These are phyloP conservation scores for Macrophya annulata DNA, from an alignment of 2,888 invertebrate species.

Conservation along the genomic window DNA sequence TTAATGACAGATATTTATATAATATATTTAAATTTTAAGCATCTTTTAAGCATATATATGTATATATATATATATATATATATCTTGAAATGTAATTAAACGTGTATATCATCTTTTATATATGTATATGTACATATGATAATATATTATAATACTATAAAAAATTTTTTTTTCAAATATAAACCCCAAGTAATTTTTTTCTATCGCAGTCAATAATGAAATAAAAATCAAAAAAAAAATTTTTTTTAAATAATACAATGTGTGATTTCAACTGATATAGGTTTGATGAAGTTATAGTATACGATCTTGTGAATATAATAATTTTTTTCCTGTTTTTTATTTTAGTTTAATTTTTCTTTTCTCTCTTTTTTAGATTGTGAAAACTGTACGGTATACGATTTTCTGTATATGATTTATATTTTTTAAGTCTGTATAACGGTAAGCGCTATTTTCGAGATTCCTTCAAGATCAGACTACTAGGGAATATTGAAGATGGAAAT, in stretches of 20 bases:
- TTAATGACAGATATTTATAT: slow-evolving; percentile 46
- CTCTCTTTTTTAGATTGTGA: not conserved
- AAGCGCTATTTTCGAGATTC: slow-evolving; percentile 13
- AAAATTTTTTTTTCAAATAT: not conserved
- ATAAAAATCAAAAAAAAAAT: not conserved
- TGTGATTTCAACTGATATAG: not conserved
- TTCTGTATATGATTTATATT: not conserved
- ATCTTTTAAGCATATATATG: slow-evolving; percentile 35
- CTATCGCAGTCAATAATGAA: not conserved
- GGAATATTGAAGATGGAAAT: slow-evolving; percentile 49
- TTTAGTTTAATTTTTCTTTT: not conserved
- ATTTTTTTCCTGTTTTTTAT: not conserved
- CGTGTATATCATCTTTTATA: not conserved
- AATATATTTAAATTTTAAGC: slow-evolving; percentile 31
- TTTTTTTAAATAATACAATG: not conserved
- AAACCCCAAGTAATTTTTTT: not conserved
- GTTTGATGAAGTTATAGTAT: not conserved
- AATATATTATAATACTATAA: not conserved
- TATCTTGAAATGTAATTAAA: not conserved
- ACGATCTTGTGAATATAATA: not conserved
- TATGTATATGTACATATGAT: not conserved
- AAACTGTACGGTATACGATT: not conserved
- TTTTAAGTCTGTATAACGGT: not conserved
- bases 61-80: not conserved
- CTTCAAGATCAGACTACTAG: slow-evolving; percentile 12